These are phyloP conservation scores for Urocyon cinereoargenteus DNA, from an alignment of 2,797 vertebrate species.

Conservation along the genomic window DNA sequence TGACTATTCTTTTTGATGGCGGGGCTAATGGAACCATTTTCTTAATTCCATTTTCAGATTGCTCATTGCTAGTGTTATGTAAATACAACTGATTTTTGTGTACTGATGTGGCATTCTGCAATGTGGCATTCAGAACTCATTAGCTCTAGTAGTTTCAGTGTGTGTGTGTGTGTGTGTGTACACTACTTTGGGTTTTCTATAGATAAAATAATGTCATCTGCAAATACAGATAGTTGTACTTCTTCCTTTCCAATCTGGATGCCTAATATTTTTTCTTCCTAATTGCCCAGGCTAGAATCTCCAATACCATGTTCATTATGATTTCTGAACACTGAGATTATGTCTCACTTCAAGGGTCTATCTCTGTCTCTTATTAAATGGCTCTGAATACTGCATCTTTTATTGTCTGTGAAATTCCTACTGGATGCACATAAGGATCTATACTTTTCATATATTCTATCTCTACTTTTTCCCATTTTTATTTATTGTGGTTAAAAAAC, in stretches of 20 bases:
- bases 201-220: neutral
- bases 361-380: neutral
- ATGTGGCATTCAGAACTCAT: neutral
- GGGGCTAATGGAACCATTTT: neutral
- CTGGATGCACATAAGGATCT: neutral
- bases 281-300: neutral
- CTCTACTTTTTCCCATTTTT: neutral
- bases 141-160: neutral
- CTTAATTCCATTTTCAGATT: neutral
- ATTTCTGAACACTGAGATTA: neutral
- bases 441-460: neutral
- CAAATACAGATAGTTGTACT: neutral
- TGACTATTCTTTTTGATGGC: neutral
- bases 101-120: neutral
- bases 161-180: neutral
- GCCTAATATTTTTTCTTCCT: neutral
- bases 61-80: neutral
- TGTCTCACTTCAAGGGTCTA: neutral
- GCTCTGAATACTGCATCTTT: neutral
- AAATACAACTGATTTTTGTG: neutral
- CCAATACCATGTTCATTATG: neutral
- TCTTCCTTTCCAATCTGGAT: neutral
- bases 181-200: neutral
- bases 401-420: neutral
- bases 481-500: neutral